Conservation (phyloP, 2,888 invertebrate species). For the Patella depressa region DNA sequence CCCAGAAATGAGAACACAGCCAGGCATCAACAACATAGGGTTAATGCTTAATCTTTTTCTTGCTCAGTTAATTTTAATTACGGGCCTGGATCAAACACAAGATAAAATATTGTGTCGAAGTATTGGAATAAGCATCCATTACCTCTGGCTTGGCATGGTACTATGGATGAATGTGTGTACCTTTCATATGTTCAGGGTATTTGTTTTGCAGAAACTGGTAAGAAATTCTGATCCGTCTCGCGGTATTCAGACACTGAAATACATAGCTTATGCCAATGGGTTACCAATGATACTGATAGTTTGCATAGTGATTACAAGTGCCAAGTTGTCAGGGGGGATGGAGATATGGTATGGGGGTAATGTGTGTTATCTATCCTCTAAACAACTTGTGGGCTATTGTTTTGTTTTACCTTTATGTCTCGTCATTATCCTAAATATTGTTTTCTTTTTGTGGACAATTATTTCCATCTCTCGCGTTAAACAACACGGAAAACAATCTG, state of each 20-base stretch:
- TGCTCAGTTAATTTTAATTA: slow-evolving; percentile 36
- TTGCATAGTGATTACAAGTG: slow-evolving; percentile 11
- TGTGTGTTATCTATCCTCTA: slow-evolving; percentile 35
- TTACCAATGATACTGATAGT: slow-evolving; percentile 1
- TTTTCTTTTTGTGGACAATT: slow-evolving; percentile 42
- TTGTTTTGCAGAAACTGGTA: slow-evolving; percentile 24
- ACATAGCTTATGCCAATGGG: slow-evolving; percentile 18
- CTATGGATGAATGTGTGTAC: slow-evolving; percentile 43
- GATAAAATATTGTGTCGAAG: slow-evolving; percentile 27
- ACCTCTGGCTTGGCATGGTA: slow-evolving; percentile 39
- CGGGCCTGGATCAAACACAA: slow-evolving; percentile 24
- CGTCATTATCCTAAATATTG: slow-evolving; percentile 41
- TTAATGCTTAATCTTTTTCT: slow-evolving; percentile 35
- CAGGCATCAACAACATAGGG: slow-evolving; percentile 45
- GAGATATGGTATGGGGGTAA: slow-evolving; percentile 38
- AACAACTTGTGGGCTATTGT: slow-evolving; percentile 30
- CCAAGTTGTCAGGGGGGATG: slow-evolving; percentile 13
- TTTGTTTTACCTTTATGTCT: slow-evolving; percentile 45
- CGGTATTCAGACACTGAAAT: background rate
- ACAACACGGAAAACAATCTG: slow-evolving; percentile 13
- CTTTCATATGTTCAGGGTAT: slow-evolving; percentile 46
- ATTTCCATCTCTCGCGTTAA: slow-evolving; percentile 30
- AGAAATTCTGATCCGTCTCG: slow-evolving; percentile 5
- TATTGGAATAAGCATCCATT: slow-evolving; percentile 41
- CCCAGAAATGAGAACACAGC: slow-evolving; percentile 38